Evolutionary conservation across 2,888 invertebrate species (phyloP), one percentile per base, ranked within the genome.

Genomic region (Latrodectus elegans): DNA sequence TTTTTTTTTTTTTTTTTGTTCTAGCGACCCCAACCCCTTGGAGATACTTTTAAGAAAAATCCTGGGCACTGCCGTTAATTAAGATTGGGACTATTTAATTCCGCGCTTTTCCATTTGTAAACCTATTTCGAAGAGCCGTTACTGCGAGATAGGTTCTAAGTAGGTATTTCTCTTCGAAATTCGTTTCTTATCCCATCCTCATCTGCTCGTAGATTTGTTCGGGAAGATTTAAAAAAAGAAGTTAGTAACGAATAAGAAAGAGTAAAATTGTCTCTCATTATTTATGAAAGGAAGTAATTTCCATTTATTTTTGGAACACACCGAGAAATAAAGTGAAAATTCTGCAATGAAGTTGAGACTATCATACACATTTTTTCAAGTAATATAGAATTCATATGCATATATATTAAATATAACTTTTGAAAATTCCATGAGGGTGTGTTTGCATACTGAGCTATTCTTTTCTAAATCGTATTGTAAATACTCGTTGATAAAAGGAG

Each of bases 41-140:
- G 60, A 55, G 77, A 77, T 77, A 84, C 65, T 77, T 84, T 84
- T 72, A 72, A 84, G 77, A 52, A 76, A 76, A 71, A 70, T 74
- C 76, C 67, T 53, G 64, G n/a, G 22, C 76, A 72, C 72, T 77
- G 71, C 72, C 76, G 84, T 84, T 84, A 84, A 84, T 84, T 84
- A 84, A 76, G 77, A 84, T 84, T 77, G 84, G 84, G 72, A 55
- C 74, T 82, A 73, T 75, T 75, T 82, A 82, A 82, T 82, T 82
- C 82, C 82, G 38, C 74, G 74, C 74, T 68, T 82, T 77, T 75
- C 75, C 82, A 82, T 82, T 82, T 82, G 75, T 74, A 70, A 75
- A 70, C 75, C 75, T 67, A 75, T 82, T 82, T 68, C 67, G 26
- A 75, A 68, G 49, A 52, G 38, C 55, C 75, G 74, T 82, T 82